Percentiles rank a stretch among this genome's conserved stretches.
phyloP scores from a whole-genome alignment of 1,140 invertebrate genomes.

The Neodiprion virginianus region DNA sequence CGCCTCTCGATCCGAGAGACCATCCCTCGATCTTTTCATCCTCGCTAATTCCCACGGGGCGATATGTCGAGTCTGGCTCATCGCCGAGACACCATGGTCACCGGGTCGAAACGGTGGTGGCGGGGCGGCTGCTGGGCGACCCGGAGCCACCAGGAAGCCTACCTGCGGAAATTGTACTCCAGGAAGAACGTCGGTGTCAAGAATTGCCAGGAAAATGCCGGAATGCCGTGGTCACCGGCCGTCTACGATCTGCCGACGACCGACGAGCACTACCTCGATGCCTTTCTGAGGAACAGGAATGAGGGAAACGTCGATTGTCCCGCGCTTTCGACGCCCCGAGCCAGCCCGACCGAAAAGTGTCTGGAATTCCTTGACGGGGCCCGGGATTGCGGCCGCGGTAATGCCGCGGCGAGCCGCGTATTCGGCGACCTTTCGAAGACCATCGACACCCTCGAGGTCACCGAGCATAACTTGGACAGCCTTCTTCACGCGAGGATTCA shows the following conservation, averaged over 20 bases:
- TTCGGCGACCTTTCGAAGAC: conserved; percentile 11
- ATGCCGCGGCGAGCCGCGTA: conserved; percentile 17
- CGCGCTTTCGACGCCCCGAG: conserved; percentile 41
- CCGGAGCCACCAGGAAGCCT: conserved; percentile 57
- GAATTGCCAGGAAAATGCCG: background rate
- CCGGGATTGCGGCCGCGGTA: conserved; percentile 22
- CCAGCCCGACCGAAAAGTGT: conserved; percentile 59
- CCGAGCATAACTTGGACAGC: conserved; percentile 43
- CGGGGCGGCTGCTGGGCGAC: conserved; percentile 58
- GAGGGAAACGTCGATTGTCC: conserved; percentile 29
- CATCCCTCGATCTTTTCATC: background rate
- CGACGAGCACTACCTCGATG: conserved; percentile 52
- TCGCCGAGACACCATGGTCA: conserved; percentile 46
- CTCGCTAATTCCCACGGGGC: background rate
- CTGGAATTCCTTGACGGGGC: conserved; percentile 52
- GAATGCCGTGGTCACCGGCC: conserved; percentile 25
- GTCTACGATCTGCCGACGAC: conserved; percentile 44
- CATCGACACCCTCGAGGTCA: conserved; percentile 30
- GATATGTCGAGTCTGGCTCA: conserved; percentile 54
- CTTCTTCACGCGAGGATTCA: conserved; percentile 30
- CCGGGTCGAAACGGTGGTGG: conserved; percentile 59
- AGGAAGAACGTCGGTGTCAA: conserved; percentile 42
- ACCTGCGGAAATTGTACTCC: conserved; percentile 55
- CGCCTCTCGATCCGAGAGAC: background rate
- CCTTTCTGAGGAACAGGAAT: conserved; percentile 40